phyloP scores from a whole-genome alignment of 2,888 invertebrate genomes.

The Eucriotettix oculatus region DNA sequence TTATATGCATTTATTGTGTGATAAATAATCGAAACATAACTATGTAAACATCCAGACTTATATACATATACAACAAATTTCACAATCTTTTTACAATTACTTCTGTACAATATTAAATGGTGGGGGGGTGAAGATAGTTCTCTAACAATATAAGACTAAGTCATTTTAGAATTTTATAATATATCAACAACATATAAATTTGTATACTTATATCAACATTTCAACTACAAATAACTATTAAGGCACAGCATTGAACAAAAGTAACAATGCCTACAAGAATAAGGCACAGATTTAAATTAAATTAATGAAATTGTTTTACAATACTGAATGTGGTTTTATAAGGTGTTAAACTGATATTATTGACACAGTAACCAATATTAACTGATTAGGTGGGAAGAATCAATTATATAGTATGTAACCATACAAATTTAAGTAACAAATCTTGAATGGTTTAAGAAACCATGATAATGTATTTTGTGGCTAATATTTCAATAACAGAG shows the following conservation, averaged over 20 bases:
- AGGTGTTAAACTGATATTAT: background rate
- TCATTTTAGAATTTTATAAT: background rate
- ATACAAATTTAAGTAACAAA: too few relatives aligned
- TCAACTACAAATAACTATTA: background rate
- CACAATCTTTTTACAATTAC: background rate
- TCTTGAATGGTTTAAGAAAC: too few relatives aligned
- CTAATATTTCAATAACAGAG: too few relatives aligned
- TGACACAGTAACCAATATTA: background rate
- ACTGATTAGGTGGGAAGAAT: too few relatives aligned
- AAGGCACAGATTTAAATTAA: too few relatives aligned
- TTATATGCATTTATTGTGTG: background rate
- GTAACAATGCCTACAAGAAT: too few relatives aligned
- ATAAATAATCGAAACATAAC: background rate
- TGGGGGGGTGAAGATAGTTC: too few relatives aligned
- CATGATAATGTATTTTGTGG: too few relatives aligned
- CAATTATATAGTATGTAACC: too few relatives aligned
- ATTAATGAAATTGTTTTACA: too few relatives aligned
- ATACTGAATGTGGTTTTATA: background rate
- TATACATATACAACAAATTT: background rate
- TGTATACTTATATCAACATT: background rate
- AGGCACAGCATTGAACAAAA: too few relatives aligned
- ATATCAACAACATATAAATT: background rate
- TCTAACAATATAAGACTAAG: background rate
- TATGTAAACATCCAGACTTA: background rate
- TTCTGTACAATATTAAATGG: too few relatives aligned